Conservation (phyloP, 2,113 vertebrate genomes). For the Ascaphus truei region DNA sequence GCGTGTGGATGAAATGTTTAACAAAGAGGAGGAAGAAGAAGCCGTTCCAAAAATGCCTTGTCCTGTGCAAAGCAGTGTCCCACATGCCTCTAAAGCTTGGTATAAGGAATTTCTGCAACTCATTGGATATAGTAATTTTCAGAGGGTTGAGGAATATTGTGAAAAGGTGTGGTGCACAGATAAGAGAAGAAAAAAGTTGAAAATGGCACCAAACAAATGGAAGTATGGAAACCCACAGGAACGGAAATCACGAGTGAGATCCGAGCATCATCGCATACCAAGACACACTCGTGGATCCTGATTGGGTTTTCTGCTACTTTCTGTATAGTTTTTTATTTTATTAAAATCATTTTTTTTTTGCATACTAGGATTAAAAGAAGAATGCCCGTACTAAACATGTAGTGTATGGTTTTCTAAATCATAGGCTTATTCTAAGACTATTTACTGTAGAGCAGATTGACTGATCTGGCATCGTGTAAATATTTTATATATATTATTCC, state of each 20-base stretch:
- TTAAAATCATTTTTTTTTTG: too few species aligned
- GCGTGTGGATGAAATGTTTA: constrained; percentile 68
- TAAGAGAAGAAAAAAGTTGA: constrained; percentile 84
- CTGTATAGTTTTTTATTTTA: neutral
- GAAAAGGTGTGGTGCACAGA: constrained; percentile 94
- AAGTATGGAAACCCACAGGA: constrained; percentile 71
- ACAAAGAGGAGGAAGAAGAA: constrained; percentile 58
- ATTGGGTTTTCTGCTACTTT: constrained; percentile 34
- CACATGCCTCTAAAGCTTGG: constrained; percentile 72
- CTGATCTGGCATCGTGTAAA: constrained; percentile 18
- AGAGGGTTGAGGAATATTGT: constrained; percentile 91
- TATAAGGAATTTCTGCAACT: constrained; percentile 95
- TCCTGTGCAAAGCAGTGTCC: constrained; percentile 54
- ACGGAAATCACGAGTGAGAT: constrained; percentile 62
- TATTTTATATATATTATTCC: constrained; percentile 14
- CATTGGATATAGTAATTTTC: constrained; percentile 90
- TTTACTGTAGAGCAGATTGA: neutral
- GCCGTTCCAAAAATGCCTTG: constrained; percentile 64
- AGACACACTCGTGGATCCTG: constrained; percentile 74
- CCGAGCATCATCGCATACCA: constrained; percentile 76
- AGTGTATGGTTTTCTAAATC: neutral
- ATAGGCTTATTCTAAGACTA: neutral
- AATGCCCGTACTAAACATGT: neutral
- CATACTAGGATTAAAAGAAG: neutral
- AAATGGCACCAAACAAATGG: constrained; percentile 74